Conservation (phyloP, 1,140 invertebrate species). For the Drosophila ironensis region DNA sequence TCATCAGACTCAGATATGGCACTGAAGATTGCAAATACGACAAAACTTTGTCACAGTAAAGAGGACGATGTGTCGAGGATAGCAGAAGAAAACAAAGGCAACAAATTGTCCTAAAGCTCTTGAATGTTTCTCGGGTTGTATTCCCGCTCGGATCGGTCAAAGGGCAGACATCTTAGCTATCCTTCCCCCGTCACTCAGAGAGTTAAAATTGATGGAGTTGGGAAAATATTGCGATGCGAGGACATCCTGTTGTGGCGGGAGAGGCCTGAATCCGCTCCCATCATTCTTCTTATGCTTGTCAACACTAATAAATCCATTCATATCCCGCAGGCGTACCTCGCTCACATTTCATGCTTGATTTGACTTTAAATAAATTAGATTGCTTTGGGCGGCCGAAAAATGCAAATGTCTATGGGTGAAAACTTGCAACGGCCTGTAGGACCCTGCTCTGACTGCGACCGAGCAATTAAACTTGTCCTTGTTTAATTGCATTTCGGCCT, state of each 20-base stretch:
- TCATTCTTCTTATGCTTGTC: constrained; percentile 23
- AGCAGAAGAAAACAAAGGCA: constrained; percentile 63
- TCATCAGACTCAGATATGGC: constrained; percentile 68
- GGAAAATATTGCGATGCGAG: background rate
- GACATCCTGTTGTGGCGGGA: background rate
- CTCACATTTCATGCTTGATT: constrained; percentile 56
- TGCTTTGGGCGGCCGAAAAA: constrained; percentile 29
- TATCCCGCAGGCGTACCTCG: background rate
- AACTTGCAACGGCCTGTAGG: constrained; percentile 45
- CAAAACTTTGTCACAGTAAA: constrained; percentile 39
- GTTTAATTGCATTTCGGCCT: constrained; percentile 77
- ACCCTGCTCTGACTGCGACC: constrained; percentile 17
- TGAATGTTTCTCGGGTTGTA: constrained; percentile 5
- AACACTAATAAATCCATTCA: constrained; percentile 41
- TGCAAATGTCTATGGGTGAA: constrained; percentile 60
- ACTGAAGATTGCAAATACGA: constrained; percentile 68
- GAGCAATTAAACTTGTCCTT: constrained; percentile 81
- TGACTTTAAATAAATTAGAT: constrained; percentile 66
- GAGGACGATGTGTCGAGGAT: too few species aligned
- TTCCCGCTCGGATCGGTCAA: constrained; percentile 9
- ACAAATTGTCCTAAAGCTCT: constrained; percentile 38
- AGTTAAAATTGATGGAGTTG: constrained; percentile 66
- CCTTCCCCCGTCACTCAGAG: constrained; percentile 8
- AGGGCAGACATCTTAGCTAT: constrained; percentile 21
- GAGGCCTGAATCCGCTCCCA: constrained; percentile 14